phyloP scores from a whole-genome alignment of 2,113 vertebrate species.

The Psilopogon haemacephalus region DNA sequence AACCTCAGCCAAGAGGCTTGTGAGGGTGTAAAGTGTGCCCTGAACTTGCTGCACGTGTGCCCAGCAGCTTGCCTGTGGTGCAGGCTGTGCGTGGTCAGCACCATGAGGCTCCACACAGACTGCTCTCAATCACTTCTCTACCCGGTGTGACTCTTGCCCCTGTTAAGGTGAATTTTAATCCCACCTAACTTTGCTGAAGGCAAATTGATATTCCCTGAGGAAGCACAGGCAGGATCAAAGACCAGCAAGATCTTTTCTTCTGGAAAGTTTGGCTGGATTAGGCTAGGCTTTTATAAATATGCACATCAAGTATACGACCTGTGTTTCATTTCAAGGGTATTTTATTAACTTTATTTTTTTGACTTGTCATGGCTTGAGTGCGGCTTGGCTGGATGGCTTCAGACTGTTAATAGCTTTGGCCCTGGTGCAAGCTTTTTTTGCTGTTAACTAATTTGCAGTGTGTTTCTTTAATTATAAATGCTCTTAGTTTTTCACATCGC shows the following conservation, averaged over 20 bases:
- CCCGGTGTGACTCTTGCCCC: neutral
- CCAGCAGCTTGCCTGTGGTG: fast-evolving
- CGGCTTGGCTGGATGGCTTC: constrained; percentile 15
- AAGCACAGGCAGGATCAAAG: constrained; percentile 40
- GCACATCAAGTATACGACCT: constrained; percentile 20
- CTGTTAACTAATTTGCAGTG: constrained; percentile 21
- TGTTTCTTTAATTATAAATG: constrained; percentile 22
- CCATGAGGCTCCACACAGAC: fast-evolving
- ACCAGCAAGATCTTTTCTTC: neutral
- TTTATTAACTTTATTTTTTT: constrained; percentile 40
- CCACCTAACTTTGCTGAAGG: neutral
- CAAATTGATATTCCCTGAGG: constrained; percentile 24
- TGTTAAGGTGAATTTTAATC: constrained; percentile 7
- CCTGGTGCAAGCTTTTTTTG: neutral
- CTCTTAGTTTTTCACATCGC: neutral
- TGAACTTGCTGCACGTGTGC: neutral
- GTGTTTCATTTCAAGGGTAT: constrained; percentile 41
- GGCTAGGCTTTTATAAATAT: constrained; percentile 40
- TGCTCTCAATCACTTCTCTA: neutral
- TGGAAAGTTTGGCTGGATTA: constrained; percentile 34
- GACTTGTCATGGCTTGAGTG: constrained; percentile 23
- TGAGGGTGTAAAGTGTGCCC: neutral
- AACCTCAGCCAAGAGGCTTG: neutral
- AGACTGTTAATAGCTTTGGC: neutral
- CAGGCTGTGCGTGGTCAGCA: neutral